Conservation (phyloP, 2,113 vertebrate genomes). For the Cheirogaleus medius region DNA sequence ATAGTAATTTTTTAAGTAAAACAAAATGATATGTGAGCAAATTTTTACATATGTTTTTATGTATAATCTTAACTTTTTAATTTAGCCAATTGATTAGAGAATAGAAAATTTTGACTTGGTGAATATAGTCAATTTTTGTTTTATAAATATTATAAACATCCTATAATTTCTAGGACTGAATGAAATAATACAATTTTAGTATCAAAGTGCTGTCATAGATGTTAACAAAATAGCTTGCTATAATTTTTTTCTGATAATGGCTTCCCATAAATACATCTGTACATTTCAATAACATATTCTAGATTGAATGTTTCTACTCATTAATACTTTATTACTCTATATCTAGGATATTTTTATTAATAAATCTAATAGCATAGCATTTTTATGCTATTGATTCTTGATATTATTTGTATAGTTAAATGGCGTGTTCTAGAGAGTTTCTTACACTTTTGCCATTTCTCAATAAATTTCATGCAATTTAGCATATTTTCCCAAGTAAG, state of each 20-base stretch:
- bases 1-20: not conserved
- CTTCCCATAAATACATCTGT: not conserved
- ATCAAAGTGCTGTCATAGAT: not conserved
- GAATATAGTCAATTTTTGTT: not conserved
- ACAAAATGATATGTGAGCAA: not conserved
- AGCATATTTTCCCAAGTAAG: not conserved
- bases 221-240: not conserved
- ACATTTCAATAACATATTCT: not conserved
- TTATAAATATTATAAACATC: not conserved
- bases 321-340: not conserved
- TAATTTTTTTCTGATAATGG: not conserved
- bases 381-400: not conserved
- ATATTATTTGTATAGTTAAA: not conserved
- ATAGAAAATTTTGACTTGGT: not conserved
- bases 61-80: not conserved
- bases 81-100: not conserved
- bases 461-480: not conserved
- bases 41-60: not conserved
- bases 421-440: not conserved
- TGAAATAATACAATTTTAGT: not conserved
- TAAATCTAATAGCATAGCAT: too few species aligned
- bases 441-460: not conserved
- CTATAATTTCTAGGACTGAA: not conserved
- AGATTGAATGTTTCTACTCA: not conserved
- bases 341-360: not conserved